These are phyloP conservation scores for Silurus aristotelis DNA, from an alignment of 2,797 vertebrate species.

Conservation along the genomic window DNA sequence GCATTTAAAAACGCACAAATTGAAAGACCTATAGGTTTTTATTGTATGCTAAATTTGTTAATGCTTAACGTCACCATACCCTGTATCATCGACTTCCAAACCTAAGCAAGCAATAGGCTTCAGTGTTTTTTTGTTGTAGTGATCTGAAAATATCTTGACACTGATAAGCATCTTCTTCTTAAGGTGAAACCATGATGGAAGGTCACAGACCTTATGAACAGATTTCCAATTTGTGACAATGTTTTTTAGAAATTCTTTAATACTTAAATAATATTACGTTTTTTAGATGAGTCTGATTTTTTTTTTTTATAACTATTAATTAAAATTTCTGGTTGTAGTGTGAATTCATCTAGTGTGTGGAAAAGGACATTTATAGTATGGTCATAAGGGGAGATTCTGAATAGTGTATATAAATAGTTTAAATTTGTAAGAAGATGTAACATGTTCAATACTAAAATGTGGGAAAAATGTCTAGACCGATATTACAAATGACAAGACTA, in stretches of 20 bases:
- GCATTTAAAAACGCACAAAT: not conserved
- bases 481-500: not conserved
- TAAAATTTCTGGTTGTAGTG: not conserved
- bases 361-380: not conserved
- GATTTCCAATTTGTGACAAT: not conserved
- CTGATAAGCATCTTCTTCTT: not conserved
- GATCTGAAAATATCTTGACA: not conserved
- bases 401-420: not conserved
- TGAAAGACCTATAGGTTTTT: not conserved
- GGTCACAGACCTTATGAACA: not conserved
- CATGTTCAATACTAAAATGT: not conserved
- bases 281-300: too few relatives aligned
- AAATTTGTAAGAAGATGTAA: slow-evolving; percentile 9
- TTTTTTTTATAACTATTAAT: not conserved
- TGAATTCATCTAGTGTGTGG: not conserved
- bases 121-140: not conserved
- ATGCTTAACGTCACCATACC: not conserved
- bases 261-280: not conserved
- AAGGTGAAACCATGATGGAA: slow-evolving; percentile 5
- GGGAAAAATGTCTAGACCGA: not conserved
- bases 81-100: not conserved
- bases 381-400: not conserved
- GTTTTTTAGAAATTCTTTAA: not conserved
- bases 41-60: not conserved
- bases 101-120: not conserved